Evolutionary conservation across 1,140 invertebrate species (phyloP), one percentile per base, ranked within the genome.

Genomic region (Habropoda laboriosa): DNA sequence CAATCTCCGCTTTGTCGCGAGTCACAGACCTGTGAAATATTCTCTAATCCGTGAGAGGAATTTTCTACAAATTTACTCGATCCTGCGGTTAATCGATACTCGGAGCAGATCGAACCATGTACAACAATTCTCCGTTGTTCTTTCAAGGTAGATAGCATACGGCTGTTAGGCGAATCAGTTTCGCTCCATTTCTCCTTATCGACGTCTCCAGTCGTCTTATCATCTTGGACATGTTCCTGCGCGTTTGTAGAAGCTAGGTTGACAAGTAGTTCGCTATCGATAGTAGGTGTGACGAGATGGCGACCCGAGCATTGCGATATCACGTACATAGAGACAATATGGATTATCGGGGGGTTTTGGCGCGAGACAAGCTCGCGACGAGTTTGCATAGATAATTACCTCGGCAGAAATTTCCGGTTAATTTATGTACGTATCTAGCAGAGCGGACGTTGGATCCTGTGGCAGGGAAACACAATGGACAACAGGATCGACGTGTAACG

Each of bases 331-430:
- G 45, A n/a, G n/a, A n/a, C n/a, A n/a, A 67, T 74, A 58, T 35
- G 51, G 63, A 79, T 85, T 85, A 85, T 86, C 82, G 68, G 53
- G 35, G 60, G 32, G n/a, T n/a, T n/a, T 49, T 38, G 38, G 73
- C 38, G 57, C 38, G 82, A 76, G 84, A 67, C 64, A 40, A 61
- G 70, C 68, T 73, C 61, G 79, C 84, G 83, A 85, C 84, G 83
- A 85, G 80, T 70, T 86, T 82, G 83, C 84, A 79, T 75, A 70
- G 84, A 85, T 86, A 86, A 86, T 86, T 79, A 85, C 64, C 68
- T 85, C 58, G 73, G n/a, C 58, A 42, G 70, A 79, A 83, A 85
- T 85, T 82, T 82, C 75, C 75, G 70, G 57, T 49, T 86, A 85
- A 86, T 85, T 86, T 85, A 81, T 79, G 84, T 53, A 58, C 78